These are phyloP conservation scores for Seira sanloemensis DNA, from an alignment of 2,888 invertebrate species.

Conservation along the genomic window DNA sequence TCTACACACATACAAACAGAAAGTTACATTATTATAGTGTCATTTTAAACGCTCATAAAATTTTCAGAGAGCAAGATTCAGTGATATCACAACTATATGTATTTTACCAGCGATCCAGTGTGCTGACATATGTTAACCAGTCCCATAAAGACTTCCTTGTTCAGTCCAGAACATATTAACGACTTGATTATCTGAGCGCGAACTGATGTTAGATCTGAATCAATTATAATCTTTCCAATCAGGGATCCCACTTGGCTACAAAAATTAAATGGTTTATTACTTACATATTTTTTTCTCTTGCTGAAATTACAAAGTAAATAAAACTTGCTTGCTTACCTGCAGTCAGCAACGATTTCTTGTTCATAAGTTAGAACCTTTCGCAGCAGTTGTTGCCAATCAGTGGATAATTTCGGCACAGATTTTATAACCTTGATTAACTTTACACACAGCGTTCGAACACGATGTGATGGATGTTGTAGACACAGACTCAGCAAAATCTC, in stretches of 20 bases:
- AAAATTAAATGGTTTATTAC: background rate
- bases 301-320: background rate
- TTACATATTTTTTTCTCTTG: too few species aligned
- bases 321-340: slow-evolving; percentile 57
- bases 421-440: slow-evolving; percentile 57
- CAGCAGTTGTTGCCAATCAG: slow-evolving; percentile 60
- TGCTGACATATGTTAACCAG: slow-evolving; percentile 59
- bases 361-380: slow-evolving; percentile 47
- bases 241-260: slow-evolving; percentile 55
- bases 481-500: slow-evolving; percentile 65
- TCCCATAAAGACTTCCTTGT: slow-evolving; percentile 42
- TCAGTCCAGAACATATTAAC: slow-evolving; percentile 31
- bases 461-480: slow-evolving; percentile 59
- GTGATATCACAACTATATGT: too few species aligned
- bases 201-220: slow-evolving; percentile 38
- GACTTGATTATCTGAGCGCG: slow-evolving; percentile 51
- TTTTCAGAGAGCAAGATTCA: too few species aligned
- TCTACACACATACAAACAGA: too few species aligned
- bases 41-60: background rate
- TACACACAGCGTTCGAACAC: slow-evolving; percentile 58
- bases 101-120: slow-evolving; percentile 42
- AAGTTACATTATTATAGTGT: too few species aligned
- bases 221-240: slow-evolving; percentile 38
- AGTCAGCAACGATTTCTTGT: slow-evolving; percentile 68
- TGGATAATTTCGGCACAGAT: slow-evolving; percentile 44